Evolutionary conservation across 2,113 vertebrate genomes (phyloP).

Genomic region (Uria lomvia): DNA sequence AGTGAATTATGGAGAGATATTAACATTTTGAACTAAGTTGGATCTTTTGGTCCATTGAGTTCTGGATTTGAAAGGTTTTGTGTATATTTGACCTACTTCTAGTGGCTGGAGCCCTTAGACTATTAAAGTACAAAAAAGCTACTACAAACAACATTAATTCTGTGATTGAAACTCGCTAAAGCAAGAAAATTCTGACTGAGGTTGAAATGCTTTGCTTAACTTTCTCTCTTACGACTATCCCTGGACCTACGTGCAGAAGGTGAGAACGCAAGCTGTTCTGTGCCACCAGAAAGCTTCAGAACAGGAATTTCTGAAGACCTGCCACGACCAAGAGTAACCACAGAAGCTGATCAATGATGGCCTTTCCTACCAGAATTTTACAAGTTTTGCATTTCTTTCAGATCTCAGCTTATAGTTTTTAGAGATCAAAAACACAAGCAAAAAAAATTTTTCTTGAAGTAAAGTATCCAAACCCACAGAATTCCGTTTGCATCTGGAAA

Average conservation of each 20-base stretch:
- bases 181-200: not conserved
- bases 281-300: not conserved
- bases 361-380: not conserved
- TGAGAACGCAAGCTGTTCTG: not conserved
- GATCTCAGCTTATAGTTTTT: not conserved
- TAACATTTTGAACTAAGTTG: constrained; percentile 1
- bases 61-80: constrained; percentile 32
- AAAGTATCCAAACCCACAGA: not conserved
- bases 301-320: not conserved
- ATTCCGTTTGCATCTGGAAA: not conserved
- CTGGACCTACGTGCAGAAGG: not conserved
- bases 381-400: not conserved
- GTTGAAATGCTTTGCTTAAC: not conserved
- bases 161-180: not conserved
- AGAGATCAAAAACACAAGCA: not conserved
- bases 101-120: not conserved
- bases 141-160: not conserved
- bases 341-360: not conserved
- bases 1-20: not conserved
- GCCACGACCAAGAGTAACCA: not conserved
- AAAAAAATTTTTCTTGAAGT: not conserved
- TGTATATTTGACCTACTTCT: not conserved
- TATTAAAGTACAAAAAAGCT: not conserved
- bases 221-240: not conserved
- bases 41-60: not conserved